A percentile compares a stretch with the other conserved stretches of the same genome.
Evolutionary conservation across 2,113 vertebrate species (phyloP).

Genomic region (Leptobrachium leishanense): DNA sequence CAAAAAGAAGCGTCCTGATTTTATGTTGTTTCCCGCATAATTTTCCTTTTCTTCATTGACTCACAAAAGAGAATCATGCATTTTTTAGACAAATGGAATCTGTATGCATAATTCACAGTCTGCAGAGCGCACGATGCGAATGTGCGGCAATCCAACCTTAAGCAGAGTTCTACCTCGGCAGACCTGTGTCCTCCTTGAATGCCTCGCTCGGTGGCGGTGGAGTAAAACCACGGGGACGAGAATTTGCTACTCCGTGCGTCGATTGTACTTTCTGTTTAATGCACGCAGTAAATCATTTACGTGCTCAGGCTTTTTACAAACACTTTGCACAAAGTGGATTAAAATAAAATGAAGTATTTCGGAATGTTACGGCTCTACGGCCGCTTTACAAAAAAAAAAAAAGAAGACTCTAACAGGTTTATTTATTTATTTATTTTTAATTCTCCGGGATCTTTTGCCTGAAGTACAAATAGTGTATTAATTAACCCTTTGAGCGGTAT

Average conservation of each 20-base stretch:
- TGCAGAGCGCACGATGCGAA: conserved; percentile 34
- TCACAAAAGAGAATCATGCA: conserved; percentile 36
- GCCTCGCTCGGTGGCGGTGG: background rate
- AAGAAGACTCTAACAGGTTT: no score
- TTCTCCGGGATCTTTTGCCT: conserved; percentile 19
- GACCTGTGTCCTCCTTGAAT: background rate
- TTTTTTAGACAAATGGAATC: conserved; percentile 43
- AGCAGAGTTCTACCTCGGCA: conserved; percentile 7
- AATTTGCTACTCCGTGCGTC: background rate
- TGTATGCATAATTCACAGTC: conserved; percentile 40
- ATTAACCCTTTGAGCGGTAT: conserved; percentile 45
- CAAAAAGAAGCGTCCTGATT: no score
- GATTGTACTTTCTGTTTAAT: conserved; percentile 19
- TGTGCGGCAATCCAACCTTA: conserved; percentile 31
- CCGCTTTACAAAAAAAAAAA: background rate
- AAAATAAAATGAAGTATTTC: background rate
- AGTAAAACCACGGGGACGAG: background rate
- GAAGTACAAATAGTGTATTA: conserved; percentile 30
- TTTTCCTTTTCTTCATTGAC: conserved; percentile 17
- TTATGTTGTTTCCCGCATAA: no score
- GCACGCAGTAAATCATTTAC: conserved; percentile 33
- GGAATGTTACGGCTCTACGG: background rate
- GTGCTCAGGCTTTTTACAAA: conserved; percentile 4
- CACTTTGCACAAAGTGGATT: background rate
- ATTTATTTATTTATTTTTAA: background rate